phyloP scores from a whole-genome alignment of 2,888 invertebrate species.

The Muschampia staudingeri region DNA sequence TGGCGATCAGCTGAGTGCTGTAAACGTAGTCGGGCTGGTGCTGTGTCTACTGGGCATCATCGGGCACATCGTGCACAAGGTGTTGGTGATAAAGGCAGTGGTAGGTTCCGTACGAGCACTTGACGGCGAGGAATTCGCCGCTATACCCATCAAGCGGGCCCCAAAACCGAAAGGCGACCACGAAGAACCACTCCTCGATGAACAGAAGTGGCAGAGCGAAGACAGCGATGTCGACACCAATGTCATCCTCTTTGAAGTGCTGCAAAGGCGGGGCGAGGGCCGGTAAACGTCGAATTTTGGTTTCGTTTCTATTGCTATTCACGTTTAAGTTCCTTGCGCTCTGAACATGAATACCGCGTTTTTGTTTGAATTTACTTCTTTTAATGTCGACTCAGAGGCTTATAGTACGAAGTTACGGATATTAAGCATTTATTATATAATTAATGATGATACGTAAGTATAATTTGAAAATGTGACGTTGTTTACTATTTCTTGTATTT shows the following conservation, averaged over 20 bases:
- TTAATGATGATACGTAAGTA: no score
- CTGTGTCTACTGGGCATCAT: slow-evolving; percentile 97
- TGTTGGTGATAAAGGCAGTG: slow-evolving; percentile 80
- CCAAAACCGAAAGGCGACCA: slow-evolving; percentile 74
- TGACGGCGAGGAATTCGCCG: slow-evolving; percentile 76
- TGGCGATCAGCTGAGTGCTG: slow-evolving; percentile 95
- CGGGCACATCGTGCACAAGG: slow-evolving; percentile 96
- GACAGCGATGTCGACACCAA: slow-evolving; percentile 89
- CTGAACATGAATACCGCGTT: neutral
- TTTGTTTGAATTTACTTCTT: neutral
- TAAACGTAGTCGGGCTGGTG: slow-evolving; percentile 97
- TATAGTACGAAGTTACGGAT: neutral
- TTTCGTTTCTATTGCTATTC: neutral
- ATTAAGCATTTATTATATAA: neutral
- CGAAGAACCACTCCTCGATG: slow-evolving; percentile 80
- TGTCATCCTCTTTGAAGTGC: slow-evolving; percentile 90
- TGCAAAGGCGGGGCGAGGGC: slow-evolving; percentile 88
- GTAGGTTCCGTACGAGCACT: slow-evolving; percentile 78
- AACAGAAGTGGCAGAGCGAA: slow-evolving; percentile 80
- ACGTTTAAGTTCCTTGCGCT: neutral
- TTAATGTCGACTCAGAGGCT: neutral
- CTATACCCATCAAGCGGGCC: slow-evolving; percentile 66
- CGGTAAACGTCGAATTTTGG: slow-evolving; percentile 66
- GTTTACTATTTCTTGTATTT: no score
- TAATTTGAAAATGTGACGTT: no score